Evolutionary conservation across 2,797 vertebrate species (phyloP).

Genomic region (Odontamblyopus rebecca): DNA sequence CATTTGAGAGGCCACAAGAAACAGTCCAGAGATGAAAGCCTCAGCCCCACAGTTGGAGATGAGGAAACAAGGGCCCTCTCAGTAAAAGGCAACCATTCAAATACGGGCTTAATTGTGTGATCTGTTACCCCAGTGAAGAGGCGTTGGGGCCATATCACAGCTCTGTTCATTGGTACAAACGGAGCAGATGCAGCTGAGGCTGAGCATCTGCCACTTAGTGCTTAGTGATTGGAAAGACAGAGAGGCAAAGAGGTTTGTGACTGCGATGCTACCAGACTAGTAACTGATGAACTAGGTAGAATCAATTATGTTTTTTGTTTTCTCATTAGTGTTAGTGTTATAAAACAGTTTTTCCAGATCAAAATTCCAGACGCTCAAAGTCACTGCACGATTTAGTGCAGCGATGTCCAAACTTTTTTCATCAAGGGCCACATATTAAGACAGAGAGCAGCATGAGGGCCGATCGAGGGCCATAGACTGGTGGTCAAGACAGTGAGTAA

Average conservation of each 20-base stretch:
- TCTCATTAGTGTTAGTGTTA: no score
- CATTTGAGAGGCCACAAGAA: slow-evolving; percentile 59
- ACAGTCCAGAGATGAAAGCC: slow-evolving; percentile 68
- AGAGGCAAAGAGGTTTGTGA: slow-evolving; percentile 37
- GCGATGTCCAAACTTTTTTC: no score
- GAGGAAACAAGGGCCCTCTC: slow-evolving; percentile 76
- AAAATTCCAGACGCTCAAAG: no score
- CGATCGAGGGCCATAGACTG: no score
- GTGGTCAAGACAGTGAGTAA: no score
- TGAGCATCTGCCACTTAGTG: slow-evolving; percentile 74
- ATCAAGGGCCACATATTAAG: no score
- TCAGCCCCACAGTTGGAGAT: slow-evolving; percentile 78
- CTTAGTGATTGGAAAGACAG: slow-evolving; percentile 60
- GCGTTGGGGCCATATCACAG: slow-evolving; percentile 71
- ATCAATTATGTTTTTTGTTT: no score
- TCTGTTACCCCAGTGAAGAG: slow-evolving; percentile 86
- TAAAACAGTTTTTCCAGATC: no score
- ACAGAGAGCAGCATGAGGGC: no score
- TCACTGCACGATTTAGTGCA: no score
- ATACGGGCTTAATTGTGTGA: slow-evolving; percentile 87
- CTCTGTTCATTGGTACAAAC: slow-evolving; percentile 81
- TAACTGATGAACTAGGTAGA: no score
- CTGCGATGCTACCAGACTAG: not conserved
- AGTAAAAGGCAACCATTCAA: slow-evolving; percentile 86
- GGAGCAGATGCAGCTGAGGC: slow-evolving; percentile 74